Percentiles rank a stretch among this genome's conserved stretches.
Conservation (phyloP, 2,113 vertebrate genomes). For the Himantopus leucocephalus region DNA sequence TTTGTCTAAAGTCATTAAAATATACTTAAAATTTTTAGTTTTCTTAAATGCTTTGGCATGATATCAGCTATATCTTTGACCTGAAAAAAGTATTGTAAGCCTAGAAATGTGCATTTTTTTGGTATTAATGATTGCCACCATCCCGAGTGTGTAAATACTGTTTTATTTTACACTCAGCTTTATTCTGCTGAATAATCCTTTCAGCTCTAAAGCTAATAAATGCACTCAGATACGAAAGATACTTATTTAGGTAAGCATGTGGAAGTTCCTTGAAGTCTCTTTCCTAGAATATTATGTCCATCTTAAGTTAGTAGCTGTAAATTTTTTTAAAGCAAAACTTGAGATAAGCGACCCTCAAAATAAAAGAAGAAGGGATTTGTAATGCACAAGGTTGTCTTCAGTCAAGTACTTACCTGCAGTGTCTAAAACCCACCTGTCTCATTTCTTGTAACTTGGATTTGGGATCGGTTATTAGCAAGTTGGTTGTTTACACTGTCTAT, state of each 20-base stretch:
- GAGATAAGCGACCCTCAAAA: not conserved
- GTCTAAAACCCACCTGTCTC: not conserved
- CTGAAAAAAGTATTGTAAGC: not conserved
- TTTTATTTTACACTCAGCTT: not conserved
- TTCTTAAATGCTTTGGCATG: slow-evolving; percentile 35
- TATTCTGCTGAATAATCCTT: not conserved
- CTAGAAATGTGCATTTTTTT: not conserved
- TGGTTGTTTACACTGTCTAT: not conserved
- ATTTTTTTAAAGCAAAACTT: not conserved
- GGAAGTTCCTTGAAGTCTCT: not conserved
- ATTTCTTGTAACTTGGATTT: not conserved
- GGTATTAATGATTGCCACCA: not conserved
- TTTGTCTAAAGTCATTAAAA: slow-evolving; percentile 9
- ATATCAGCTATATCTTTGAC: not conserved
- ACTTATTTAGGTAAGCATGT: not conserved
- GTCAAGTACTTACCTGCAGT: not conserved
- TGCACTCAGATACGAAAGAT: not conserved
- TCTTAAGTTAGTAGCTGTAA: not conserved
- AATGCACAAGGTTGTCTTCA: not conserved
- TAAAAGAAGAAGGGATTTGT: not conserved
- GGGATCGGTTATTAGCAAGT: not conserved
- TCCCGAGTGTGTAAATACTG: not conserved
- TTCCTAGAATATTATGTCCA: not conserved
- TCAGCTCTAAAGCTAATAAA: not conserved
- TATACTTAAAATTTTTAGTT: not conserved